These are phyloP conservation scores for Calypte anna DNA, from an alignment of 2,113 vertebrate genomes.

Conservation along the genomic window DNA sequence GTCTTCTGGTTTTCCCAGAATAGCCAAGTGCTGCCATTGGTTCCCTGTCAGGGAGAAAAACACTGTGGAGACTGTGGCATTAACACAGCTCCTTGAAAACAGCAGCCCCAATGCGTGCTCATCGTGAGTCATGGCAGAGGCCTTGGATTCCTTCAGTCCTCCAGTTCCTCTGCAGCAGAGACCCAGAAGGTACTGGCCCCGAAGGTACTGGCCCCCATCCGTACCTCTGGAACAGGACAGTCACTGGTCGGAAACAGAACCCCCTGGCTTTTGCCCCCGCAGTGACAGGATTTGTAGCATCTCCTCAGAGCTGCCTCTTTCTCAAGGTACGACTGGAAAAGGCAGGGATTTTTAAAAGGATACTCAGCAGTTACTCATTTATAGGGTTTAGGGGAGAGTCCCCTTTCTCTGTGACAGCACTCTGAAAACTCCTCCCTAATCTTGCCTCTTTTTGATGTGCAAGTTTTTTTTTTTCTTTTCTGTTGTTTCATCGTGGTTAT, in stretches of 20 bases:
- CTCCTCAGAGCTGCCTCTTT: not conserved
- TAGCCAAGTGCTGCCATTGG: constrained; percentile 52
- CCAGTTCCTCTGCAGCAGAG: not conserved
- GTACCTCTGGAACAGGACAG: not conserved
- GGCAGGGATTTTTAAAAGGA: not conserved
- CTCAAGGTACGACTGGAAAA: not conserved
- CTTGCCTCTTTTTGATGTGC: fast-evolving
- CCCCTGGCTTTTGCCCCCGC: not conserved
- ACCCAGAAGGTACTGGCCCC: not conserved
- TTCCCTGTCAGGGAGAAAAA: constrained; percentile 30
- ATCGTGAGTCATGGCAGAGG: constrained; percentile 20
- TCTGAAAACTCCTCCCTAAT: not conserved
- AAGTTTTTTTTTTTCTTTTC: no score
- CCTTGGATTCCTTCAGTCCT: not conserved
- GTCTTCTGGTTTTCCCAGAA: constrained; percentile 60
- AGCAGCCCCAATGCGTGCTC: constrained; percentile 29
- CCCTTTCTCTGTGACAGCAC: not conserved
- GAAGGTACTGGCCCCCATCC: fast-evolving
- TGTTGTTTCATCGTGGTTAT: no score
- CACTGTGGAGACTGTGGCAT: constrained; percentile 15
- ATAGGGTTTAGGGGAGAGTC: not conserved
- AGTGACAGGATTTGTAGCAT: fast-evolving
- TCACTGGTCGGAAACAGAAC: not conserved
- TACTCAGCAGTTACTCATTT: not conserved
- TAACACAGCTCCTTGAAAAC: constrained; percentile 36